Base-by-base conservation (phyloP, 2,888 invertebrate genomes). In the Suillia variegata region DNA sequence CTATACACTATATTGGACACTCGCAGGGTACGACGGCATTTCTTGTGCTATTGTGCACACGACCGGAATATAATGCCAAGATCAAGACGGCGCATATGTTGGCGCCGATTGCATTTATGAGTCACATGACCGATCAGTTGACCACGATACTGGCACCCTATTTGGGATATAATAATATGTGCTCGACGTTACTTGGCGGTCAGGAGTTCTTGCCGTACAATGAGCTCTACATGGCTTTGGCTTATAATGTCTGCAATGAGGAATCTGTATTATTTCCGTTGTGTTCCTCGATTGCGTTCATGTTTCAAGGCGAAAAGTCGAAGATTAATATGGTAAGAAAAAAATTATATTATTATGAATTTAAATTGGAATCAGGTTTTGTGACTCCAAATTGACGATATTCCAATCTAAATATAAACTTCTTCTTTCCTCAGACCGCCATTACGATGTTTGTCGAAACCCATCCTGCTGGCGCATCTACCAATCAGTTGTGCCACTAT, bases 121-220 rank as follows among this genome's bases (percentile, higher is more conserved):
- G 82, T 1, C 78, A 88, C 61, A 83, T 87, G 70, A 72, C 70
- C 1, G 85, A 81, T 67, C 78, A 76, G 1, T 47, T 74, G 8
- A 75, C 85, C 5, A 73, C 69, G 2, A 48, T 75, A 1, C 62
- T 87, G 1, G 75, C 85, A 3, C 80, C 79, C 0, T 80, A 70
- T 60, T 52, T 76, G 59, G 78, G 76, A 0, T 65, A 68, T 10
- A 45, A 55, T 1, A 73, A 73, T 34, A 50, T 33, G 1, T 70
- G 69, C 20, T 65, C 72, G 0, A 56, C 55, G 1, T 31, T 79
- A 1, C 71, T 78, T 38, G 64, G 67, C 2, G 60, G 38, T n/a
- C 73, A 86, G 33, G 89, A 91, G 70, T 87, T 92, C 60, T 61
- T 87, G 51, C 90, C 91, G 0, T 84, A 84, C 42, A 81, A 72